A percentile compares a stretch with the other conserved stretches of the same genome.
These are phyloP conservation scores for Coregonus clupeaformis DNA, from an alignment of 2,113 vertebrate species.

Conservation along the genomic window DNA sequence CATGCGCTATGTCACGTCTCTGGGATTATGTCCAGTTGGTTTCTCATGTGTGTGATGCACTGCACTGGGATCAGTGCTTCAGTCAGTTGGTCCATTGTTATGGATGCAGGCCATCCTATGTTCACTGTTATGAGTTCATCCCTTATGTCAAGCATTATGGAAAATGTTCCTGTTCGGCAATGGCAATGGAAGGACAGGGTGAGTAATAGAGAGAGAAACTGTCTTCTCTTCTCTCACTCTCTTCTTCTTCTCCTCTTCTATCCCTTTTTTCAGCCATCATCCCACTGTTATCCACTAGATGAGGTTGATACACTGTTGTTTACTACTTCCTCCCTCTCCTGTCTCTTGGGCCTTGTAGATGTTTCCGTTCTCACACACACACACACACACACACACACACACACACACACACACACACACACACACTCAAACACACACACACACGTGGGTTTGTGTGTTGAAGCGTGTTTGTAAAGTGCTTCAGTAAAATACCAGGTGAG, in stretches of 20 bases:
- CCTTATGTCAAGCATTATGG: neutral
- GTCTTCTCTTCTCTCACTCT: neutral
- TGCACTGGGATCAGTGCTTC: neutral
- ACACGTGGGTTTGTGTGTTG: neutral
- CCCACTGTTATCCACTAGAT: constrained; percentile 8
- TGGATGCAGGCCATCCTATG: neutral
- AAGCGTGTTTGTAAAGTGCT: neutral
- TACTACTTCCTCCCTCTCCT: constrained; percentile 42
- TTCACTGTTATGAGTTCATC: neutral
- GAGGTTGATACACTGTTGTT: constrained; percentile 1
- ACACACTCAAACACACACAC: neutral
- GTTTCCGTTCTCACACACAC: neutral
- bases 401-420: neutral
- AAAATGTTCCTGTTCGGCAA: too few relatives aligned
- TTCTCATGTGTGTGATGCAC: constrained; percentile 9
- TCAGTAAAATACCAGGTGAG: neutral
- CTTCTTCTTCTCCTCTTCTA: neutral
- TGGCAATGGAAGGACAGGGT: too few relatives aligned
- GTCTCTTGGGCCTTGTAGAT: constrained; percentile 16
- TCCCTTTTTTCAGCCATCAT: neutral
- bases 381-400: neutral
- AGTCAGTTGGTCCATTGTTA: neutral
- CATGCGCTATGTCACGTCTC: neutral
- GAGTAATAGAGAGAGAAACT: too few relatives aligned
- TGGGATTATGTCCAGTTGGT: neutral